Conservation (phyloP, 2,888 invertebrate genomes). For the Drosophila phalerata region DNA sequence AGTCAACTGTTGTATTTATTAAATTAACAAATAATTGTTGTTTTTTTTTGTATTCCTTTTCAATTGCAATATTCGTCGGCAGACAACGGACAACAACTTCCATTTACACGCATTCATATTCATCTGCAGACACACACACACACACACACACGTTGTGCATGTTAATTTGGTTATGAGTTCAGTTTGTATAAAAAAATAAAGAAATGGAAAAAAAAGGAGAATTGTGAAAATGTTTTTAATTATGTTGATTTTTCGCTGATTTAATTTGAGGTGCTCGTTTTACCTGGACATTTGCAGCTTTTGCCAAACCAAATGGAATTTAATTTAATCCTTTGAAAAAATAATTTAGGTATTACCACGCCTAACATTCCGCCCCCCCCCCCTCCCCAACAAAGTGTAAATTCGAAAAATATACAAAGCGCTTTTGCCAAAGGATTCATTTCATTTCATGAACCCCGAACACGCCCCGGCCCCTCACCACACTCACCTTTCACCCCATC, state of each 20-base stretch:
- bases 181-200: constrained; percentile 18
- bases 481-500: constrained; percentile 3
- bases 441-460: constrained; percentile 15
- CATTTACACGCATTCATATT: constrained; percentile 15
- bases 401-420: constrained; percentile 55
- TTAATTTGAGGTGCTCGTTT: constrained; percentile 55
- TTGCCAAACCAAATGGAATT: constrained; percentile 65
- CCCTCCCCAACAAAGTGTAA: constrained; percentile 18
- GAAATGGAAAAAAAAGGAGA: constrained; percentile 16
- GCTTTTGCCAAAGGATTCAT: constrained; percentile 43
- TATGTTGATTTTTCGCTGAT: constrained; percentile 74
- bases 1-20: constrained; percentile 27
- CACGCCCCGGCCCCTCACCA: neutral
- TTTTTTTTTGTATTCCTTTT: constrained; percentile 20
- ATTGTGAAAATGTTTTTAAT: constrained; percentile 61
- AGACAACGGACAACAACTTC: constrained; percentile 6
- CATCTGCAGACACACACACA: constrained; percentile 9
- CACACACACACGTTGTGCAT: constrained; percentile 9
- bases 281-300: constrained; percentile 49
- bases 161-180: constrained; percentile 48
- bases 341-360: constrained; percentile 52
- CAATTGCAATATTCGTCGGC: constrained; percentile 19
- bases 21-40: constrained; percentile 28
- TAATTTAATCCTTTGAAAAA: constrained; percentile 75
- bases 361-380: neutral